Base-by-base conservation (phyloP, 2,113 vertebrate species). In the Clarias macrocephalus region DNA sequence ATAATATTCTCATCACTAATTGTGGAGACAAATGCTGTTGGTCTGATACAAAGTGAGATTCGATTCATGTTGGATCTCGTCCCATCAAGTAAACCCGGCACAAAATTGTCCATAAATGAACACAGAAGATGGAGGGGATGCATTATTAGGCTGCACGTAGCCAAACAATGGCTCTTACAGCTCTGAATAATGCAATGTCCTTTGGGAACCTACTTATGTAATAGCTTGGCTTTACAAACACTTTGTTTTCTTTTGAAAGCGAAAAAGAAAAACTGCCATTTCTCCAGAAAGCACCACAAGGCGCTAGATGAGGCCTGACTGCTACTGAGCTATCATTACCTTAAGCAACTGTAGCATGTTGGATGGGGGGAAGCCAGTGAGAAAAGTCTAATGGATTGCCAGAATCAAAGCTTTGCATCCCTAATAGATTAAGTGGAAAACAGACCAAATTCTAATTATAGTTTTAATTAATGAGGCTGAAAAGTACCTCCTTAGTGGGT, bases 111-210 rank as follows among this genome's bases (percentile, higher is more conserved):
- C 88, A 90, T 90, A 89, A 88, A 92, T 91, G 85, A 91, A 91
- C 90, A 86, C 81, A 83, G 88, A 84, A 84, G 82, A 88, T 65
- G 66, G 73, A 88, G 18, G 86, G 91, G 90, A 87, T 91, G 90
- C 57, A 25, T 83, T 93, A 92, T 91, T 86, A 91, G 87, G 84
- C 91, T 86, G 25, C 66, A 88, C 81, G 75, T 88, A 85, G 72
- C 75, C 88, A 91, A 89, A 90, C 80, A 89, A 79, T 88, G 70
- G 77, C 82, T 88, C 80, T 92, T 86, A 66, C 91, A 89, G 88
- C 90, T 89, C 87, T 92, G 88, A 94, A 94, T 94, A 93, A 94
- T 93, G 92, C 90, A 94, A 81, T 12, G 88, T 59, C 19, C 88
- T 87, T 83, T 91, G 90, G 85, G 91, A 90, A 91, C 86, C 68